Evolutionary conservation across 2,888 invertebrate species (phyloP).

Genomic region (Folsomia candida): DNA sequence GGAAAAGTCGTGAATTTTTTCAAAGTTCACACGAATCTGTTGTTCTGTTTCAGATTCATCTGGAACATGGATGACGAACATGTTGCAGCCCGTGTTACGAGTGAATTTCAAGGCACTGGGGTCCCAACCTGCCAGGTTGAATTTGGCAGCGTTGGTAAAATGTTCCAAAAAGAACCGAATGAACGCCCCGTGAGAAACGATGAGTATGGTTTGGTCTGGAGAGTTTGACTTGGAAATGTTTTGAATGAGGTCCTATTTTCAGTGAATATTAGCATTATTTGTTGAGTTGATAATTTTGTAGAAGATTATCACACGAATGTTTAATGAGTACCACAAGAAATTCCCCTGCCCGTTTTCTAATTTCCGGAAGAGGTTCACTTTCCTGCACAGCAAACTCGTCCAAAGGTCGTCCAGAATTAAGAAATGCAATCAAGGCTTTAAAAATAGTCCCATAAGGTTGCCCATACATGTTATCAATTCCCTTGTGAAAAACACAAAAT

Average conservation of each 20-base stretch:
- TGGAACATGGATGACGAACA: background rate
- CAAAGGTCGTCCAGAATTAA: background rate
- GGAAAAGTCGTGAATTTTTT: slow-evolving; percentile 1
- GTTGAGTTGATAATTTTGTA: no score
- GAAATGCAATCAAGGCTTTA: background rate
- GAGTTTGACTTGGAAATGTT: background rate
- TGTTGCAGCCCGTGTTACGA: slow-evolving; percentile 13
- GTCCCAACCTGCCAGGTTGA: slow-evolving; percentile 2
- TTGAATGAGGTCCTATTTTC: background rate
- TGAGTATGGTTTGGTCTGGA: background rate
- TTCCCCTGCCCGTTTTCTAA: background rate
- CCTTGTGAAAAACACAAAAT: background rate
- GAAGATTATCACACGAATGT: no score
- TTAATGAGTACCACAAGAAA: background rate
- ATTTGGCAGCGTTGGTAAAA: background rate
- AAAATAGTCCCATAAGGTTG: background rate
- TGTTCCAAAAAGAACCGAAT: slow-evolving; percentile 10
- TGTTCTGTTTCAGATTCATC: background rate
- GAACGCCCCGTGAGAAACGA: slow-evolving; percentile 15
- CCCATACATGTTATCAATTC: background rate
- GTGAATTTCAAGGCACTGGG: background rate
- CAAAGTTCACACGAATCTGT: background rate
- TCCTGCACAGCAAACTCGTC: background rate
- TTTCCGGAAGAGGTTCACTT: background rate
- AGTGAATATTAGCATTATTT: background rate